Base-by-base conservation (phyloP, 2,888 invertebrate species). In the Aleiodes leptofemur region DNA sequence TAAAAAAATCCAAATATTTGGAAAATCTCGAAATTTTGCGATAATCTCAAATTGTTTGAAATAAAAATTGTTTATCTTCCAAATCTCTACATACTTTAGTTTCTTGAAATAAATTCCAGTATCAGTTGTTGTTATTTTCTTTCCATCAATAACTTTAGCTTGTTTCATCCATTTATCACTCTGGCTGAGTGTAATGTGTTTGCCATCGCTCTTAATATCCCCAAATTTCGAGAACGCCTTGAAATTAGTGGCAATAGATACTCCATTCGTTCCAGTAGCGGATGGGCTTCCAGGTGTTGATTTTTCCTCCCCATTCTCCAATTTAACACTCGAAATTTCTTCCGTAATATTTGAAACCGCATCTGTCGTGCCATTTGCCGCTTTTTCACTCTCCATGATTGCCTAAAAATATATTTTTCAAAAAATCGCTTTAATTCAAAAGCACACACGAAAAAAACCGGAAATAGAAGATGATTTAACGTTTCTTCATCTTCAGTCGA, bases 131-230 rank as follows among this genome's bases (percentile, higher is more conserved):
- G 96, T 95, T 79, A 96, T 94, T 86, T 95, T 95, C 90, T 96
- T 96, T 2, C 94, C 93, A 76, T 94, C 97, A 81, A 96, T 95
- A 16, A 95, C 93, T 84, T 93, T 95, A 0, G 97, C 96, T 87
- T 97, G 97, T 85, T 96, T 97, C 94, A 97, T 95, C 97, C 97
- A 97, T 90, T 97, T 97, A 90, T 97, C 97, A 85, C 96, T 95
- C 89, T 97, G 96, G 9, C 95, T 95, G n/a, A 97, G 91, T 0
- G 96, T 96, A 79, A 97, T 95, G 57, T 92, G 91, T 88, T 95
- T 96, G 0, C 97, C 97, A 86, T 96, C 96, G 14, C 96, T 94
- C 88, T 96, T 96, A 3, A 92, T 92, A 87, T 97, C 96, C 0
- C 97, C 97, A 87, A 97, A 97, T 90, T 96, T 96, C 7, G 95